Base-by-base conservation (phyloP, 2,113 vertebrate genomes). In the Ageneiosus marmoratus region DNA sequence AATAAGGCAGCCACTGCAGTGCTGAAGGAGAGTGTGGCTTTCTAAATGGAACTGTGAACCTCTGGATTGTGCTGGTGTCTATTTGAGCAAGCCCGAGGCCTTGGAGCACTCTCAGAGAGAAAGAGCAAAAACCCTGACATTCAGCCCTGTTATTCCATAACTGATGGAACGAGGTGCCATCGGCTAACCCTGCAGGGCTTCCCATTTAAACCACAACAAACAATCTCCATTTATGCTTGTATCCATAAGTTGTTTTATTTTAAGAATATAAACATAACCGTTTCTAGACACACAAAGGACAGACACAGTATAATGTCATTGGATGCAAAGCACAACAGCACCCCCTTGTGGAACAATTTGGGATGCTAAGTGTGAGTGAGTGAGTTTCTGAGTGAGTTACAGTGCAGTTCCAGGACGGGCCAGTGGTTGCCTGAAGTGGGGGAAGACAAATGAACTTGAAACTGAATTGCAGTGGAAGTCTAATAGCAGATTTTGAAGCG, bases 1-100 rank as follows among this genome's bases (percentile, higher is more conserved):
- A 20, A 7, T 73, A 73, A 48, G 44, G 11, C 22, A 44, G 58
- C 48, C 46, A 41, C 22, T 9, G 46, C 48, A 13, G 32, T 29
- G 20, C n/a, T 50, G 41, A 79, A 41, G n/a, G 60, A 60, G 27
- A 34, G 41, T 27, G 27, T 20, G 29, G 53, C 22, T 50, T 51
- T 62, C 20, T 32, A 41, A 24, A 2, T 27, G 65, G 55, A 55
- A 44, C 12, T 74, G 34, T 62, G 65, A 34, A 53, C 44, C 65
- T 12, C 29, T 37, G 60, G 20, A 50, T 81, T 79, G 46, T 20
- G 63, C 44, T 44, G 13, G 32, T 76, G 73, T 50, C 58, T 12
- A 32, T 73, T 34, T 29, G 76, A 83, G 56, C n/a, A 41, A 18
- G 80, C 80, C 85, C 27, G 80, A 86, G 75, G 81, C 75, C 73